These are phyloP conservation scores for Copsychus sechellarum DNA, from an alignment of 2,113 vertebrate genomes.

Conservation along the genomic window DNA sequence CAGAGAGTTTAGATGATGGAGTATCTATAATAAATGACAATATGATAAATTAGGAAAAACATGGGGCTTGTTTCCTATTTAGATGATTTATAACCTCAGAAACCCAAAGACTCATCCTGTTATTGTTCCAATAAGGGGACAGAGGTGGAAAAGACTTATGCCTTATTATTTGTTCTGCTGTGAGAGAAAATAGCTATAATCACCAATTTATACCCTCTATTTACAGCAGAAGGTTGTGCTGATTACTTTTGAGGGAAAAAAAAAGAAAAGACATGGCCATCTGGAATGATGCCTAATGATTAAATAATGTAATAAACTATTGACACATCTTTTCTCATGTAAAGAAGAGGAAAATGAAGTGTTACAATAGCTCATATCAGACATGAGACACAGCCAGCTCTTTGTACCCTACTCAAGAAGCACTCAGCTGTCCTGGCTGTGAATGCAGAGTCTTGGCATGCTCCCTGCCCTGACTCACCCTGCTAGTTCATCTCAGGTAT, in stretches of 20 bases:
- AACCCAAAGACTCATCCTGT: neutral
- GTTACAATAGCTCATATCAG: neutral
- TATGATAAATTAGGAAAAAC: constrained; percentile 38
- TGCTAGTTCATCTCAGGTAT: neutral
- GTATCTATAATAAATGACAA: constrained; percentile 24
- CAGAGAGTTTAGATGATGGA: neutral
- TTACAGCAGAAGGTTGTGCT: neutral
- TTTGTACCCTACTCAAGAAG: neutral
- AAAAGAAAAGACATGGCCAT: neutral
- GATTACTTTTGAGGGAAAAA: neutral
- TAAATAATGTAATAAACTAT: neutral
- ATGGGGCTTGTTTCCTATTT: constrained; percentile 21
- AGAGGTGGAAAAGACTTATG: neutral
- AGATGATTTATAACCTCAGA: constrained; percentile 31
- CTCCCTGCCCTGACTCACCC: neutral
- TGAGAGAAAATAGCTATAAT: neutral
- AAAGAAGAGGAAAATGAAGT: neutral
- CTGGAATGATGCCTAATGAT: neutral
- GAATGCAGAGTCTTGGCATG: neutral
- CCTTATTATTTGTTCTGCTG: neutral
- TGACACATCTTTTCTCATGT: neutral
- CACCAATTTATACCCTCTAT: neutral
- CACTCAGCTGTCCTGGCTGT: neutral
- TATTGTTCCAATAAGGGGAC: neutral
- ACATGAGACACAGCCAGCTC: neutral